Base-by-base conservation (phyloP, 2,797 vertebrate species). In the Acanthurus leucopareius region DNA sequence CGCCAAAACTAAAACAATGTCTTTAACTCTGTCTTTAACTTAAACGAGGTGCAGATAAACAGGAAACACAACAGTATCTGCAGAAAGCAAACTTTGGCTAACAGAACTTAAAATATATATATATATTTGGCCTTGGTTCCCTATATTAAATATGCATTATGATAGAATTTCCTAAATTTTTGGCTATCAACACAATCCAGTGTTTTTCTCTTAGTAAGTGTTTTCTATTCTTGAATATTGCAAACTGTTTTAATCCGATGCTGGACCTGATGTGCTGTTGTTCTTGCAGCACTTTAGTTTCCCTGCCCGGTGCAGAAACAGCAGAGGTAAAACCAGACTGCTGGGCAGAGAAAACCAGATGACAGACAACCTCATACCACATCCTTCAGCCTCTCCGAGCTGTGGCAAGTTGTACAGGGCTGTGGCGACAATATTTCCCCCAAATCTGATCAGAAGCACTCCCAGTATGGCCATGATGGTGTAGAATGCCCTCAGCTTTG, bases 391-490 rank as follows among this genome's bases (percentile, higher is more conserved):
- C 10, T 13, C 8, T 17, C 3, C n/a, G 35, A 1, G 0, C 11
- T 22, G 0, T 16, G 14, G 0, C 14, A 7, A 25, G 13, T 0
- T 3, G 5, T 44, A 16, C 10, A 22, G 7, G 8, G 0, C 9
- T 13, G 0, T 11, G 17, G 2, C 1, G 9, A 47, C 0, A 0
- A 13, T 2, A 10, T 2, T 5, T 0, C 17, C n/a, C 40, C 6
- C 20, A 4, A 57, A 57, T 7, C 53, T 57, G 7, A 57, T 0
- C 7, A 57, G 0, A 20, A 69, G 42, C 1, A 25, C 53, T 47
- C n/a, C 52, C 52, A 56, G 52, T 45, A 69, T 57, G 66, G 2
- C 4, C 53, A 47, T 14, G 16, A 69, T 69, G 11, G 16, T 45
- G 42, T 47, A 35, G 17, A 47, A 47, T 2, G 66, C 66, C 42